These are phyloP conservation scores for Aphrophora alni DNA, from an alignment of 2,888 invertebrate genomes.

Conservation along the genomic window DNA sequence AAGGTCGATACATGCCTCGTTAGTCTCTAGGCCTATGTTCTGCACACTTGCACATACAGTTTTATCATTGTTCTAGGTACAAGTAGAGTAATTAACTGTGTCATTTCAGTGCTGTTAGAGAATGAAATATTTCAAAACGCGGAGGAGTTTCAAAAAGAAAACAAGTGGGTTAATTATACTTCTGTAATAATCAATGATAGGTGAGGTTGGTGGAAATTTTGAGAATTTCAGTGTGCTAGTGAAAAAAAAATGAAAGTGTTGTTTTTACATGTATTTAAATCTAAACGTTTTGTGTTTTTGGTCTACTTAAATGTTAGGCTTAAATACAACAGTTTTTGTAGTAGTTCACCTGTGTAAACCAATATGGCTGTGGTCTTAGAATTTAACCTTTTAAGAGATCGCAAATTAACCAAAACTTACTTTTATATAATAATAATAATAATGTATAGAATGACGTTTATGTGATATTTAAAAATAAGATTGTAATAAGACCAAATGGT, in stretches of 20 bases:
- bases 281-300: neutral
- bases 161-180: neutral
- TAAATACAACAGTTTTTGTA: neutral
- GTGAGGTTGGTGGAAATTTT: neutral
- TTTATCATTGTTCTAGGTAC: neutral
- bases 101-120: neutral
- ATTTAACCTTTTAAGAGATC: too few species aligned
- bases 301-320: neutral
- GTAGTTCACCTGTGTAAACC: neutral
- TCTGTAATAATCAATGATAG: neutral
- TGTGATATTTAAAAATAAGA: too few species aligned
- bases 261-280: too few species aligned
- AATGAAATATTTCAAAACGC: neutral
- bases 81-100: neutral
- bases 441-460: too few species aligned
- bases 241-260: too few species aligned
- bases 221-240: neutral
- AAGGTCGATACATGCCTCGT: neutral
- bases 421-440: too few species aligned
- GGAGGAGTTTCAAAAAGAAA: constrained; percentile 2
- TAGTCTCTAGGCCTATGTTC: neutral
- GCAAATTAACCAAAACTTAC: too few species aligned
- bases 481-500: too few species aligned
- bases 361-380: too few species aligned
- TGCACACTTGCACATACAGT: neutral